Evolutionary conservation across 2,113 vertebrate species (phyloP).

Genomic region (Trichechus manatus): DNA sequence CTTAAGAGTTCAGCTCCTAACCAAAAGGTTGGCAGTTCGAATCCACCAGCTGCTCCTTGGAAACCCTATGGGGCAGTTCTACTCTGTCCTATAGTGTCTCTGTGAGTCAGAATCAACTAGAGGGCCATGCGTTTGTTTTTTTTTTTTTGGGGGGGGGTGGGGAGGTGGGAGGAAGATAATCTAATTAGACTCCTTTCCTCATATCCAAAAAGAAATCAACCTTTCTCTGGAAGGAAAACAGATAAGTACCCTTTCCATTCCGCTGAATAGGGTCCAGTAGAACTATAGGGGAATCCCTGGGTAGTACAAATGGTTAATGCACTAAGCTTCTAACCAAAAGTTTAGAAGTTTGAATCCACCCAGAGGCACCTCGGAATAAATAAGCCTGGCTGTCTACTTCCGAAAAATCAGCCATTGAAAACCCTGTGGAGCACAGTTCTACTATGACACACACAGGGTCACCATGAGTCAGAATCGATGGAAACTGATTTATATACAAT

Average conservation of each 20-base stretch:
- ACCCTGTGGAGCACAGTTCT: not conserved
- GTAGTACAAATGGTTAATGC: not conserved
- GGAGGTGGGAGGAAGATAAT: not conserved
- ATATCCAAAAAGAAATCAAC: slow-evolving; percentile 30
- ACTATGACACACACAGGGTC: not conserved
- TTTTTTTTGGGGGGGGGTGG: too few species aligned
- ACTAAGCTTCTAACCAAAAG: not conserved
- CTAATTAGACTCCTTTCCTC: not conserved
- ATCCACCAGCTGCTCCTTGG: too few species aligned
- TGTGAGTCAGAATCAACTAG: too few species aligned
- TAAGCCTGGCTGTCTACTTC: not conserved
- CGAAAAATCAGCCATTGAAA: not conserved
- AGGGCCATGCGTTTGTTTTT: too few species aligned
- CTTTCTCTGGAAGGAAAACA: not conserved
- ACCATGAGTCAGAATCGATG: not conserved
- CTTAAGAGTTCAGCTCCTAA: too few species aligned
- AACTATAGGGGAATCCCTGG: not conserved
- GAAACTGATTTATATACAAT: not conserved
- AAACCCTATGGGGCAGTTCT: too few species aligned
- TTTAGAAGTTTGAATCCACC: not conserved
- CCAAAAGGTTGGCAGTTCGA: too few species aligned
- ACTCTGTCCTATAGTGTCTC: too few species aligned
- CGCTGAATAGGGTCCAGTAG: not conserved
- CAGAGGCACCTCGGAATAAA: not conserved
- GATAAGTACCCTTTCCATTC: not conserved